Evolutionary conservation across 2,113 vertebrate species (phyloP).

Genomic region (Cricetomys ansorgei): DNA sequence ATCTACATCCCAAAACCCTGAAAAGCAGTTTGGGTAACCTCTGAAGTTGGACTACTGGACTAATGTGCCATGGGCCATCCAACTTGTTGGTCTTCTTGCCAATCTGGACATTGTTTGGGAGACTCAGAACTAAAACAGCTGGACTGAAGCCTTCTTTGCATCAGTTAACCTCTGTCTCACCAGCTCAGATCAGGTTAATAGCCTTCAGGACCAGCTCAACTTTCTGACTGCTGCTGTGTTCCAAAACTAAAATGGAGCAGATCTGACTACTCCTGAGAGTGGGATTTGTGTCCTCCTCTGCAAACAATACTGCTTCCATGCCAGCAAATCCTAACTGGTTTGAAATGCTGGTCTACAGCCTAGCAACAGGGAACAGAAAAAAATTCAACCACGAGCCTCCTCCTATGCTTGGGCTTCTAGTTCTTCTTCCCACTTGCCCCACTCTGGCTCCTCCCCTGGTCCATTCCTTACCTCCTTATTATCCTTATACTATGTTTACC

Average conservation of each 20-base stretch:
- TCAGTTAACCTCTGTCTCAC: background rate
- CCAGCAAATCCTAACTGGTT: background rate
- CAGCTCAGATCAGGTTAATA: background rate
- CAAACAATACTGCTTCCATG: background rate
- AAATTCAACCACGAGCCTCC: background rate
- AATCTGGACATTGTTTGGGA: background rate
- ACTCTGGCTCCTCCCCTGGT: background rate
- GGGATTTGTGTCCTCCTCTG: background rate
- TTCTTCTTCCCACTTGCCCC: background rate
- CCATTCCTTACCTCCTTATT: background rate
- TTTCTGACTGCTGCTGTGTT: background rate
- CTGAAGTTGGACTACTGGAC: background rate
- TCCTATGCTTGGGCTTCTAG: background rate
- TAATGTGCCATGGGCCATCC: background rate
- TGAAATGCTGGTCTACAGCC: background rate
- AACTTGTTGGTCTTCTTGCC: background rate
- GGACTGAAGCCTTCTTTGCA: background rate
- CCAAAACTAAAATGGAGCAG: background rate
- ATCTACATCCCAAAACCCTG: background rate
- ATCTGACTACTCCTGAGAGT: background rate
- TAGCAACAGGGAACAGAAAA: background rate
- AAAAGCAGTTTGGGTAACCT: background rate
- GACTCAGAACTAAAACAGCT: background rate
- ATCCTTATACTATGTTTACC: background rate
- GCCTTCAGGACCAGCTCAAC: background rate